These are phyloP conservation scores for Scolopax bukidnonensis DNA, from an alignment of 2,797 vertebrate genomes.

Conservation along the genomic window DNA sequence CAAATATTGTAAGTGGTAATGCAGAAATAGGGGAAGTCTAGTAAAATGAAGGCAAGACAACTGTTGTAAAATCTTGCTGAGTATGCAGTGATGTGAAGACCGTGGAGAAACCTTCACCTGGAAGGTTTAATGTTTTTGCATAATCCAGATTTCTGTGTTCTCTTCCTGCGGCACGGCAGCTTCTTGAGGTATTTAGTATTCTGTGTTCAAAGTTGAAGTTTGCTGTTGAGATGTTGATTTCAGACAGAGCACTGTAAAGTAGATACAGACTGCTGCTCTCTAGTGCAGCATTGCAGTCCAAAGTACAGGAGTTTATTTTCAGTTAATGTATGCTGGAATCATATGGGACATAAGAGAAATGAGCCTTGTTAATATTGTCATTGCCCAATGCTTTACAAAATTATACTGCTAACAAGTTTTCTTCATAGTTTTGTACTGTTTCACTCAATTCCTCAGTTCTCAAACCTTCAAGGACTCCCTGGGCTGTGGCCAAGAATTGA, in stretches of 20 bases:
- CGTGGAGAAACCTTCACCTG: neutral
- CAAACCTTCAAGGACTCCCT: neutral
- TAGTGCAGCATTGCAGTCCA: neutral
- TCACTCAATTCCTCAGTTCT: neutral
- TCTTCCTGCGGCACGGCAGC: neutral
- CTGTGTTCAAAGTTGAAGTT: neutral
- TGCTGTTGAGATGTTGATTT: neutral
- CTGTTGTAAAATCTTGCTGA: neutral
- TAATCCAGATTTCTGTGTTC: neutral
- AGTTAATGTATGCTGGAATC: neutral
- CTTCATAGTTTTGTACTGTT: neutral
- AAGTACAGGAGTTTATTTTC: neutral
- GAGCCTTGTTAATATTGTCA: neutral
- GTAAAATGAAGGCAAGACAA: neutral
- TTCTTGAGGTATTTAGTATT: neutral
- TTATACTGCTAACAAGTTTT: neutral
- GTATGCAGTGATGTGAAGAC: neutral
- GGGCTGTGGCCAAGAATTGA: neutral
- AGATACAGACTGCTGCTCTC: neutral
- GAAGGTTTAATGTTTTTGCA: neutral
- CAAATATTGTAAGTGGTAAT: neutral
- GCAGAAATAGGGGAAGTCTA: neutral
- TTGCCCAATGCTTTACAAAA: neutral
- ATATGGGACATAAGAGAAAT: neutral
- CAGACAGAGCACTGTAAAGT: neutral